These are phyloP conservation scores for Terebella lapidaria DNA, from an alignment of 2,888 invertebrate genomes.

Conservation along the genomic window DNA sequence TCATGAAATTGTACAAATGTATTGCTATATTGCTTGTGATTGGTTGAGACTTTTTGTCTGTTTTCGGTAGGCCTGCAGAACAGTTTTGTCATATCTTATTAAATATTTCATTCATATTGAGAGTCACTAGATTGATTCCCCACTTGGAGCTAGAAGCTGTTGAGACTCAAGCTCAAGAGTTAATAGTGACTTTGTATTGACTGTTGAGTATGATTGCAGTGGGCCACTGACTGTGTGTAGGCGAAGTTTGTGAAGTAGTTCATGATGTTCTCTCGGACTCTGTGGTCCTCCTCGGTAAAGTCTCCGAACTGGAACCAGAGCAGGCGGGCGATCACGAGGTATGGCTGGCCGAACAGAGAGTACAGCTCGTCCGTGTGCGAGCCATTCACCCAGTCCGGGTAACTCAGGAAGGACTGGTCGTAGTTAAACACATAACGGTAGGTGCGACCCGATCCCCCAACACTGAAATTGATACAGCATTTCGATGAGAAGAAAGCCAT, in stretches of 20 bases:
- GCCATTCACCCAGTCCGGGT: constrained; percentile 4
- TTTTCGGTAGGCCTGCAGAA: no score
- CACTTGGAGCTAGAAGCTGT: no score
- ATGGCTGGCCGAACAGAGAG: constrained; percentile 10
- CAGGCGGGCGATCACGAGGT: not conserved
- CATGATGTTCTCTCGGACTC: not conserved
- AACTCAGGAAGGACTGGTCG: constrained; percentile 7
- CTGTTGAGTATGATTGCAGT: no score
- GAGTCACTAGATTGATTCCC: no score
- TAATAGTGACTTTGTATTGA: no score
- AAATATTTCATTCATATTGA: no score
- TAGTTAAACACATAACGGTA: constrained; percentile 9
- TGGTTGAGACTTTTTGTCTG: no score
- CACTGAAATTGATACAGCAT: not conserved
- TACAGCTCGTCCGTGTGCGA: constrained; percentile 15
- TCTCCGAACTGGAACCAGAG: constrained; percentile 1
- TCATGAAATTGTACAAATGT: no score
- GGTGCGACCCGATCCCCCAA: not conserved
- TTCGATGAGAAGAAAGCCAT: no score
- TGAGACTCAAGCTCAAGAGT: no score
- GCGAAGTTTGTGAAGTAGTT: constrained; percentile 13
- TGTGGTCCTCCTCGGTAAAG: constrained; percentile 1
- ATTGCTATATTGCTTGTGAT: no score
- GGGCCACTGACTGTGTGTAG: constrained; percentile 10
- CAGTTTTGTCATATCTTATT: no score